phyloP scores from a whole-genome alignment of 1,140 invertebrate species.

The Drosophila setifemur region DNA sequence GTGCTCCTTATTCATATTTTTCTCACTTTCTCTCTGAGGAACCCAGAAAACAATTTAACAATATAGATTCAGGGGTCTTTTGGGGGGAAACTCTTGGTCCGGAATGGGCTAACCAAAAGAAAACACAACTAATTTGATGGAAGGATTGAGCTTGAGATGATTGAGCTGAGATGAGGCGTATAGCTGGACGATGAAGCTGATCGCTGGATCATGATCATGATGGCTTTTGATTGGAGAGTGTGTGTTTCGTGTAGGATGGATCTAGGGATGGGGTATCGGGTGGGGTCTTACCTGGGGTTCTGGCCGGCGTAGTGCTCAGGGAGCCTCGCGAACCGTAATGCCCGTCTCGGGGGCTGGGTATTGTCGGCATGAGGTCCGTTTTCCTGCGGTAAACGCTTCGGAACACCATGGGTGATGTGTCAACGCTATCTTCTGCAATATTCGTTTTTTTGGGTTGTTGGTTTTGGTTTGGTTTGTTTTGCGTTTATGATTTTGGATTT shows the following conservation, averaged over 20 bases:
- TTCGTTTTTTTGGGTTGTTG: constrained; percentile 39
- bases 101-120: constrained; percentile 38
- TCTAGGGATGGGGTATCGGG: neutral
- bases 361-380: constrained; percentile 94
- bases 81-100: constrained; percentile 29
- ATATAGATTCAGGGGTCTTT: constrained; percentile 13
- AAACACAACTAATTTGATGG: constrained; percentile 28
- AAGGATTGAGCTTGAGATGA: constrained; percentile 15
- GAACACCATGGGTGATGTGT: constrained; percentile 84
- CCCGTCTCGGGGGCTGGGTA: constrained; percentile 89
- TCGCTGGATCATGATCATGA: constrained; percentile 23
- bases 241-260: constrained; percentile 4
- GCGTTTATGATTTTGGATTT: constrained; percentile 19
- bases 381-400: constrained; percentile 90
- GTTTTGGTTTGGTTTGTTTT: constrained; percentile 37
- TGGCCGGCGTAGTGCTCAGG: constrained; percentile 85
- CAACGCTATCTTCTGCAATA: constrained; percentile 82
- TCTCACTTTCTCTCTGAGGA: constrained; percentile 15
- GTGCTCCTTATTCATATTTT: constrained; percentile 10
- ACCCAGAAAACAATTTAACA: constrained; percentile 5
- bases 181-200: constrained; percentile 43
- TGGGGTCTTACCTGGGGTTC: constrained; percentile 86
- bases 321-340: constrained; percentile 83
- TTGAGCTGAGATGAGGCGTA: constrained; percentile 23
- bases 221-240: constrained; percentile 13